Base-by-base conservation (phyloP, 2,888 invertebrate genomes). In the Pseudanteris insignis region DNA sequence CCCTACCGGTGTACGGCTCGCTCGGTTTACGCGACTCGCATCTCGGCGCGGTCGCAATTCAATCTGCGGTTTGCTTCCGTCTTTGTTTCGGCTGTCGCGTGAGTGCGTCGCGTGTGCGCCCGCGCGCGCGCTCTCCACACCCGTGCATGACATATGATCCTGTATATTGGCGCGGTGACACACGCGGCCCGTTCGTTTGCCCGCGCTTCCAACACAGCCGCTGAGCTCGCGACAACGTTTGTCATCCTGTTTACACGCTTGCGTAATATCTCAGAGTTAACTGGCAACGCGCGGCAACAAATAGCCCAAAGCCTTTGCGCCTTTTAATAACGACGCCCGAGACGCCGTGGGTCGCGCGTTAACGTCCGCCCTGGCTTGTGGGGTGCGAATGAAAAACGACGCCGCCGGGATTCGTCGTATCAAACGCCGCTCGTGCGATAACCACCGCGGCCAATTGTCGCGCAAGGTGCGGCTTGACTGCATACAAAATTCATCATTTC, bases 91-190 rank as follows among this genome's bases (percentile, higher is more conserved):
- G 18, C 18, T 18, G 18, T 6, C 18, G 18, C 4, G 18, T 4
- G 4, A 18, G 6, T 4, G 18, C 18, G 18, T 18, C 18, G 3
- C 18, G 3, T 3, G 3, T 6, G 18, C 18, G 18, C 18, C 18
- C 3, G 18, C 18, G 18, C 18, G 18, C 18, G 18, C 18, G 18
- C 18, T 62, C 65, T 63, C 63, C 69, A 66, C 59, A 68, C 71
- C 69, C 72, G 67, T 69, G 71, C 74, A 78, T 79, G 79, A 79
- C 79, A 77, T 78, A 79, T 78, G 79, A 79, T 79, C 78, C 77
- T 71, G 77, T 75, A 79, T 79, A 79, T 79, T 79, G 78, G 75
- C 67, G 67, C 54, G 70, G 69, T 63, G 66, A 70, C 68, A 64
- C 61, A 63, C 65, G 57, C 59, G 28, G 54, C 53, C 48, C 46